Evolutionary conservation across 2,797 vertebrate genomes (phyloP).

Genomic region (Lutjanus argentimaculatus): DNA sequence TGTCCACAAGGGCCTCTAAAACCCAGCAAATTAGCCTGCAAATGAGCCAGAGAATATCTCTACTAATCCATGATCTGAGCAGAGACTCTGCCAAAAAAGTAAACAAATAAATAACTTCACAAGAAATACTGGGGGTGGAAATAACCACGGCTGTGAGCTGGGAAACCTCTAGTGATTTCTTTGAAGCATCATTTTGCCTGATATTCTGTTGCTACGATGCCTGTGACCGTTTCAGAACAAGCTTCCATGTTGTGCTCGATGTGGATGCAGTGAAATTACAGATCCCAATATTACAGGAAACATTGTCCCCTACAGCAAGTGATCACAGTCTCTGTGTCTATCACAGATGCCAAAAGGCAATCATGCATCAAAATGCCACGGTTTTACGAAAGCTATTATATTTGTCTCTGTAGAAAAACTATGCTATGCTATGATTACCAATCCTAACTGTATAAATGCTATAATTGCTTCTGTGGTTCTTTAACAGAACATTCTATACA

Average conservation of each 20-base stretch:
- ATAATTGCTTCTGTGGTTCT: neutral
- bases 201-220: constrained; percentile 53
- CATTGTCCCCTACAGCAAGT: constrained; percentile 47
- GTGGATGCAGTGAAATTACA: constrained; percentile 64
- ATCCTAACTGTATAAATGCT: neutral
- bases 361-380: constrained; percentile 50
- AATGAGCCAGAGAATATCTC: constrained; percentile 86
- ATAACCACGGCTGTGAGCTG: constrained; percentile 69
- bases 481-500: neutral
- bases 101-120: constrained; percentile 85
- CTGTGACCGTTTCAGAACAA: constrained; percentile 62
- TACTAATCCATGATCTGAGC: constrained; percentile 86
- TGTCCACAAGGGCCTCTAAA: constrained; percentile 85
- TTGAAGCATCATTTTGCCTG: constrained; percentile 77
- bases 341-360: constrained; percentile 55
- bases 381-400: constrained; percentile 42
- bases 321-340: constrained; percentile 49
- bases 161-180: constrained; percentile 76
- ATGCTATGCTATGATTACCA: constrained; percentile 3
- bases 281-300: constrained; percentile 47
- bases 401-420: constrained; percentile 15
- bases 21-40: constrained; percentile 86
- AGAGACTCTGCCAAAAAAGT: constrained; percentile 78
- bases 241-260: constrained; percentile 62
- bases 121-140: constrained; percentile 75